phyloP scores from a whole-genome alignment of 2,888 invertebrate genomes.

The Lithophane semibrunnea region DNA sequence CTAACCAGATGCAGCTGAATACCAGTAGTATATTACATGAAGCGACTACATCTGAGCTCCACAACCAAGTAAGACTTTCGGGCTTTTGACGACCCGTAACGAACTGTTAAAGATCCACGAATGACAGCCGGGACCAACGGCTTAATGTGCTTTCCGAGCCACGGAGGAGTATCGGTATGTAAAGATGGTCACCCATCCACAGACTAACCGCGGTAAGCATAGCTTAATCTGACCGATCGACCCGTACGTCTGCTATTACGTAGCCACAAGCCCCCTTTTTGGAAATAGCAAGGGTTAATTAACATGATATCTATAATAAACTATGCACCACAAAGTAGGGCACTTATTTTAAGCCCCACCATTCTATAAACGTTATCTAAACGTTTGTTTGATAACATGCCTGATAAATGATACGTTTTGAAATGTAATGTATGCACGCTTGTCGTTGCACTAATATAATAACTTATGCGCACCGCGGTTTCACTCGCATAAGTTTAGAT shows the following conservation, averaged over 20 bases:
- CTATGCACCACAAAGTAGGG: constrained; percentile 21
- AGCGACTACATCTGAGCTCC: too few relatives aligned
- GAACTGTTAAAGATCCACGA: background rate
- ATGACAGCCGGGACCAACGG: background rate
- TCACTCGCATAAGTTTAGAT: too few relatives aligned
- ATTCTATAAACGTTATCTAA: constrained; percentile 27
- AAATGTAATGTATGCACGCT: constrained; percentile 9
- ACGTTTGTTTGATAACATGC: constrained; percentile 21
- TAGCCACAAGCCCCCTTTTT: background rate
- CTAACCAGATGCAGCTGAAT: too few relatives aligned
- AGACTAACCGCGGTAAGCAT: background rate
- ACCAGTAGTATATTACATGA: too few relatives aligned
- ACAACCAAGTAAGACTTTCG: background rate
- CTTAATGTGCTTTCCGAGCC: background rate
- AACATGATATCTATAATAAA: background rate
- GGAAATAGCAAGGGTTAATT: background rate
- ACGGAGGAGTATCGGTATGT: too few relatives aligned
- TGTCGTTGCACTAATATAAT: background rate
- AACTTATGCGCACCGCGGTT: too few relatives aligned
- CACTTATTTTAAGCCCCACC: constrained; percentile 14
- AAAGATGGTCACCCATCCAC: too few relatives aligned
- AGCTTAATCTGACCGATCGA: background rate
- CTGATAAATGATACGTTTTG: constrained; percentile 26
- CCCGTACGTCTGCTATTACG: background rate
- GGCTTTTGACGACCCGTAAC: background rate